phyloP scores from a whole-genome alignment of 2,797 vertebrate species.

The Leptodactylus fallax region DNA sequence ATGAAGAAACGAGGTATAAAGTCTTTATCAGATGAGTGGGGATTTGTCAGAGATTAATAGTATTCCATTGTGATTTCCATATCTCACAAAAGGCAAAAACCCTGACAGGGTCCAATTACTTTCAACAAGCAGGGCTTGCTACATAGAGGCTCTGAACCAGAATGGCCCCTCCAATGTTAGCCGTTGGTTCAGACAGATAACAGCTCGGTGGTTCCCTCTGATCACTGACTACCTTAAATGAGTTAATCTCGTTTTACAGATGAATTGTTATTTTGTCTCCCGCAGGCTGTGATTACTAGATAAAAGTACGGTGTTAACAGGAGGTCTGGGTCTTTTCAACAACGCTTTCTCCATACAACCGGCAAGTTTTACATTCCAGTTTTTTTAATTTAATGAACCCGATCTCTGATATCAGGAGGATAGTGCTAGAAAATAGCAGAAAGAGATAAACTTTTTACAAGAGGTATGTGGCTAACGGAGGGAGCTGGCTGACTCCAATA shows the following conservation, averaged over 20 bases:
- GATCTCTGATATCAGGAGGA: constrained; percentile 65
- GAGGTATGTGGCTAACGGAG: constrained; percentile 67
- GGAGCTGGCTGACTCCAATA: constrained; percentile 66
- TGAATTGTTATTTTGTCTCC: constrained; percentile 91
- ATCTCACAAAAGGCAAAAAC: constrained; percentile 70
- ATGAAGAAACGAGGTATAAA: constrained; percentile 67
- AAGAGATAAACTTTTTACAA: constrained; percentile 56
- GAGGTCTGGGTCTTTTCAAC: constrained; percentile 72
- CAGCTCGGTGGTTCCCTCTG: constrained; percentile 77
- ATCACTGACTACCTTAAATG: constrained; percentile 88
- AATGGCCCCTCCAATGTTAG: constrained; percentile 74
- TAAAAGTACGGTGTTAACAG: constrained; percentile 87
- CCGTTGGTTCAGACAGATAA: constrained; percentile 77
- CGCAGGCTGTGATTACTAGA: constrained; percentile 88
- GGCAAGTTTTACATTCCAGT: constrained; percentile 59
- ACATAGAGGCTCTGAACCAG: constrained; percentile 76
- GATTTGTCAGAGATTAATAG: constrained; percentile 73
- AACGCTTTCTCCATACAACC: constrained; percentile 63
- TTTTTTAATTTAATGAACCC: constrained; percentile 56
- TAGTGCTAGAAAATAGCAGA: constrained; percentile 61
- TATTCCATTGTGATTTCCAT: constrained; percentile 72
- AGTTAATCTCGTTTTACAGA: constrained; percentile 96
- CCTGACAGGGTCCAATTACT: constrained; percentile 72
- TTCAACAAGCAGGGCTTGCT: constrained; percentile 75
- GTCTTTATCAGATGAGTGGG: constrained; percentile 72